Base-by-base conservation (phyloP, 2,113 vertebrate genomes). In the Amphilophus citrinellus region DNA sequence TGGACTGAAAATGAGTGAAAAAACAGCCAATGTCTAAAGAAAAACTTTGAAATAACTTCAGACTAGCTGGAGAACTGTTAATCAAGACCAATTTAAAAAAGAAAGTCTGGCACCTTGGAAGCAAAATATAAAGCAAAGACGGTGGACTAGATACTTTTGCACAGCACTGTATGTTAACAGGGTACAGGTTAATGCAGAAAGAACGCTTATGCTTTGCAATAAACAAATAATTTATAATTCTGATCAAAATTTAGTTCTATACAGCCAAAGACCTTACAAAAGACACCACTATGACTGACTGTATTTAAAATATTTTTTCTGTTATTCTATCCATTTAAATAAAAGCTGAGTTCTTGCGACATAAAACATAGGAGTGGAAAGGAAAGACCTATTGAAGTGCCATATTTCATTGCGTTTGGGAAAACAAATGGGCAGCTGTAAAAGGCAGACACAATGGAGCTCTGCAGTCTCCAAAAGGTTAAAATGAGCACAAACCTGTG, bases 401-500 rank as follows among this genome's bases (percentile, higher is more conserved):
- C 73, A 65, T 47, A 50, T 57, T 77, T 76, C 56, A 78, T 81
- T 88, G 79, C 83, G 44, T 76, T 57, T 18, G 59, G 15, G 10
- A 32, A 88, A 76, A 84, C 47, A 82, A 86, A 47, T 14, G 68
- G 30, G 62, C 42, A 24, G 86, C 63, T 88, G 80, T 50, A 83
- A 79, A 89, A 59, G 32, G 61, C 73, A 83, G 86, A 93, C 87
- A 88, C 3, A 42, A 37, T 17, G 22, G 42, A 62, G 76, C 82
- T 63, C 44, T 60, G 66, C 42, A 50, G 76, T 53, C 53, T 90
- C 63, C 68, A 62, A 73, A 76, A 89, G 84, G 85, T 85, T 89
- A 88, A 71, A 89, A 83, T 83, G 58, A 87, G 82, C 87, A 77
- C 82, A 87, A 84, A 89, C 84, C 81, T 80, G 84, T 66, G 79